Percentiles rank a stretch among this genome's conserved stretches.
Evolutionary conservation across 2,888 invertebrate species (phyloP).

Genomic region (Acronicta leporina): DNA sequence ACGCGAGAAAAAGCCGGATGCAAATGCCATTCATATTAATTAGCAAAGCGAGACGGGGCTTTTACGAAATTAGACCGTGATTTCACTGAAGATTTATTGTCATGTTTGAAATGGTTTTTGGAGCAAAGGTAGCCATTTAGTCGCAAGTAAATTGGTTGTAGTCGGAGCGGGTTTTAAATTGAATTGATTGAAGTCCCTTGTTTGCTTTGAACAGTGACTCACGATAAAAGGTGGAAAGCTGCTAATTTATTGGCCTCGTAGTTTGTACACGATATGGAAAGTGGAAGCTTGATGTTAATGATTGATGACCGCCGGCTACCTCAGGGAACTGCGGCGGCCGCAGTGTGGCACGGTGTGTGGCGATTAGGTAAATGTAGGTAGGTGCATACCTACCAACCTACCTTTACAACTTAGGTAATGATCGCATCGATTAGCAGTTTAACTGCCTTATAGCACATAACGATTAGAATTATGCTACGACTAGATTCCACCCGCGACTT

Average conservation of each 20-base stretch:
- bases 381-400: no score
- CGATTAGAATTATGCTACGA: no score
- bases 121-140: conserved; percentile 87
- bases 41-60: conserved; percentile 89
- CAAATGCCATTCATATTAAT: conserved; percentile 89
- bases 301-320: conserved; percentile 57
- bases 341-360: conserved; percentile 21
- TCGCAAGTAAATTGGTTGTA: conserved; percentile 83
- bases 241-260: conserved; percentile 68
- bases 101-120: conserved; percentile 87
- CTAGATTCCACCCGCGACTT: no score
- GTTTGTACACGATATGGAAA: conserved; percentile 56
- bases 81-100: conserved; percentile 88
- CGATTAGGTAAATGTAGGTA: conserved; percentile 38
- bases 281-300: conserved; percentile 59
- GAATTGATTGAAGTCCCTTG: conserved; percentile 82
- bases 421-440: background rate
- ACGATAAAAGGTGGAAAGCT: conserved; percentile 65
- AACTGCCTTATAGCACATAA: background rate
- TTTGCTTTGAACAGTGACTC: conserved; percentile 74
- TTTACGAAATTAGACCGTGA: conserved; percentile 89
- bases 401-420: background rate
- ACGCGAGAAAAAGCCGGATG: conserved; percentile 89
- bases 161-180: conserved; percentile 84
- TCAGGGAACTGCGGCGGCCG: conserved; percentile 11